Conservation (phyloP, 2,797 vertebrate genomes). For the Dendrocincla fuliginosa region DNA sequence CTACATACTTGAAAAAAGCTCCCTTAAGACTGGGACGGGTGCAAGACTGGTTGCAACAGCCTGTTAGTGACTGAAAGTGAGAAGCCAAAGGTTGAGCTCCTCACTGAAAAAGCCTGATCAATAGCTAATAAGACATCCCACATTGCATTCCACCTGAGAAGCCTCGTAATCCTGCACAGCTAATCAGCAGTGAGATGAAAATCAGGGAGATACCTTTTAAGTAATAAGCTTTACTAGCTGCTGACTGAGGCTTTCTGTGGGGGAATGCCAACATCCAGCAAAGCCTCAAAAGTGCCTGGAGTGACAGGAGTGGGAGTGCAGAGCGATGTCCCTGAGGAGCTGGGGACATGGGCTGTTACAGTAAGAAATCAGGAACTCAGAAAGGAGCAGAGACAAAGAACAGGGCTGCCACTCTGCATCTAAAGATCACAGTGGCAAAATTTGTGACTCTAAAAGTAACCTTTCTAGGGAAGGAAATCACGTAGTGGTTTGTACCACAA, state of each 20-base stretch:
- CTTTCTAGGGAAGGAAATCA: not conserved
- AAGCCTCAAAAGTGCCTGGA: not conserved
- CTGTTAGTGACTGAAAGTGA: not conserved
- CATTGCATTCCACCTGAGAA: not conserved
- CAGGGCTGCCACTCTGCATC: not conserved
- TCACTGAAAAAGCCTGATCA: not conserved
- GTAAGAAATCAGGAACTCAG: not conserved
- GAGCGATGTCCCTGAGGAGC: not conserved
- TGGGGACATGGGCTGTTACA: fast-evolving
- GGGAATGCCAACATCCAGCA: not conserved
- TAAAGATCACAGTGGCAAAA: not conserved
- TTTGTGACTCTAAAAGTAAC: not conserved
- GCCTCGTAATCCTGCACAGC: not conserved
- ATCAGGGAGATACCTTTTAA: not conserved
- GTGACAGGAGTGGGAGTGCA: not conserved
- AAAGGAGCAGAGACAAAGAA: not conserved
- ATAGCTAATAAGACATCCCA: not conserved
- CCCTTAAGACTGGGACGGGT: not conserved
- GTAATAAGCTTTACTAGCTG: not conserved
- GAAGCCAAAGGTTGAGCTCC: not conserved
- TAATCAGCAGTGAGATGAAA: not conserved
- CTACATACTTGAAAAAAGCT: not conserved
- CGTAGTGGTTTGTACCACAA: fast-evolving
- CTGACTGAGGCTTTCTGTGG: not conserved
- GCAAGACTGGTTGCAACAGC: not conserved